Conservation (phyloP, 1,140 invertebrate species). For the Drosophila pallidifrons region DNA sequence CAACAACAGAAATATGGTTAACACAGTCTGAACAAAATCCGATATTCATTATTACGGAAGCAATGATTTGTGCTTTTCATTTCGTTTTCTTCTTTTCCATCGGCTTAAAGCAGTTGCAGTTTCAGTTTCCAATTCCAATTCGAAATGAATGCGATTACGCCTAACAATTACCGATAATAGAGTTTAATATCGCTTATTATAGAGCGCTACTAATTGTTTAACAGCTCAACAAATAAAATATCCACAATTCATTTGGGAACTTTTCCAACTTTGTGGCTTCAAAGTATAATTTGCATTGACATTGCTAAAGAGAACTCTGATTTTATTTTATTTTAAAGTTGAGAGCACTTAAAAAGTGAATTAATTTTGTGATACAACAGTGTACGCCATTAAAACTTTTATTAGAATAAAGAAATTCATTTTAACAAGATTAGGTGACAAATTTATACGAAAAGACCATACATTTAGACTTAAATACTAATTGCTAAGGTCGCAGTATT, state of each 20-base stretch:
- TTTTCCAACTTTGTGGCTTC: background rate
- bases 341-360: no score
- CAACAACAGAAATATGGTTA: conserved; percentile 15
- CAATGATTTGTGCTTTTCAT: conserved; percentile 60
- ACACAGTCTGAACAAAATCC: conserved; percentile 38
- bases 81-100: conserved; percentile 39
- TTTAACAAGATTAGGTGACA: no score
- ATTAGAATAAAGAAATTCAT: no score
- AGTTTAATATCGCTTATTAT: conserved; percentile 1
- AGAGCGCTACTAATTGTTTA: background rate
- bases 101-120: background rate
- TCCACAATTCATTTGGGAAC: background rate
- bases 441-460: no score
- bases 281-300: background rate
- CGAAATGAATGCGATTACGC: background rate
- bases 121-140: background rate
- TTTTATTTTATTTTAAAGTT: no score
- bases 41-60: conserved; percentile 60
- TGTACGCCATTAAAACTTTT: no score
- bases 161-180: background rate
- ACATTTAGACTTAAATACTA: no score
- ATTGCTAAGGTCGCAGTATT: no score
- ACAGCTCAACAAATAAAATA: background rate
- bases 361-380: no score
- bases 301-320: background rate